These are phyloP conservation scores for Chitala chitala DNA, from an alignment of 2,113 vertebrate species.

Conservation along the genomic window DNA sequence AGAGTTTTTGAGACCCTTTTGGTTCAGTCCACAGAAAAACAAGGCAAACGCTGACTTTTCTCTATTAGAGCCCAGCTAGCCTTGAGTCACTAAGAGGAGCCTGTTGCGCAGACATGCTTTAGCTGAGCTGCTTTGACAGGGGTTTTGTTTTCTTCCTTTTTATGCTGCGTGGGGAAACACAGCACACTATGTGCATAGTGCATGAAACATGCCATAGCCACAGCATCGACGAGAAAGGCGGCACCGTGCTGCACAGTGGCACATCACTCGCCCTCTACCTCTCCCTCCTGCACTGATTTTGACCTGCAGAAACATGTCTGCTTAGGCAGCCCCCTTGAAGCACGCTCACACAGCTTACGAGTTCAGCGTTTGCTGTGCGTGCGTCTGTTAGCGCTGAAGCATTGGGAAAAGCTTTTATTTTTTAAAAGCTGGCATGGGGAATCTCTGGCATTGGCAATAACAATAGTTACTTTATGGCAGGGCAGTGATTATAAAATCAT, in stretches of 20 bases:
- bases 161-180: neutral
- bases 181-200: too few species aligned
- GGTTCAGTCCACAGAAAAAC: neutral
- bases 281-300: neutral
- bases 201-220: neutral
- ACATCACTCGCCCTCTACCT: slow-evolving; percentile 10
- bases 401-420: neutral
- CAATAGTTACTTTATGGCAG: neutral
- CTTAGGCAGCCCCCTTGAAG: neutral
- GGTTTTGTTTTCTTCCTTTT: neutral
- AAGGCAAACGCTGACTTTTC: neutral
- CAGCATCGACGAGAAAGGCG: neutral
- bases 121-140: neutral
- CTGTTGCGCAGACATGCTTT: neutral
- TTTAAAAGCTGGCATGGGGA: neutral
- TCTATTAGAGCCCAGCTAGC: neutral
- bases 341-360: neutral
- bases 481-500: neutral
- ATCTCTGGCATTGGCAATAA: neutral
- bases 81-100: neutral
- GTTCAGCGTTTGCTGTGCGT: neutral
- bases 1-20: neutral
- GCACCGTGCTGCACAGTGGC: neutral
- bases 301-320: neutral
- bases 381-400: too few species aligned